phyloP scores from a whole-genome alignment of 2,888 invertebrate species.

The Synergus laeviventris region DNA sequence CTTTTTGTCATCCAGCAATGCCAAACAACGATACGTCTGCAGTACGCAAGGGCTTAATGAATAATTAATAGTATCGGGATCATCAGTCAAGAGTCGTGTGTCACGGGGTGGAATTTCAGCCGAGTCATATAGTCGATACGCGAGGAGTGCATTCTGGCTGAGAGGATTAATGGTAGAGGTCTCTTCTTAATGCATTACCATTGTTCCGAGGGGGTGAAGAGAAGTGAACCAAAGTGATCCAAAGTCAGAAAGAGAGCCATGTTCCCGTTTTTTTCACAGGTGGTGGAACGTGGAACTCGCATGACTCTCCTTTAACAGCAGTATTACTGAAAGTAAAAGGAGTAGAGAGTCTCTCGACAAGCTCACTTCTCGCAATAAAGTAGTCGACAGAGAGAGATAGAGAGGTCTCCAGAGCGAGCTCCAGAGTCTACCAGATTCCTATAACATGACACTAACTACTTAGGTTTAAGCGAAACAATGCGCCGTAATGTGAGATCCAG shows the following conservation, averaged over 20 bases:
- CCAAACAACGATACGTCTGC: constrained; percentile 51
- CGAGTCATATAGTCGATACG: constrained; percentile 52
- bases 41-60: constrained; percentile 53
- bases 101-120: constrained; percentile 55
- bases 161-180: constrained; percentile 51
- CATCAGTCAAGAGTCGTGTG: constrained; percentile 56
- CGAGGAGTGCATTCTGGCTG: constrained; percentile 49
- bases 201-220: constrained; percentile 47
- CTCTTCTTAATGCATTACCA: constrained; percentile 49
- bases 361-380: constrained; percentile 51
- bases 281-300: constrained; percentile 20
- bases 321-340: constrained; percentile 58
- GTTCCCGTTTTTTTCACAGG: constrained; percentile 40
- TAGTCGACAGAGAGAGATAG: constrained; percentile 21
- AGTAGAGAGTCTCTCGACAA: constrained; percentile 48
- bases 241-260: constrained; percentile 2
- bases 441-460: constrained; percentile 67
- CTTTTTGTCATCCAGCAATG: constrained; percentile 47
- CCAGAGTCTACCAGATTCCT: constrained; percentile 43
- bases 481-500: constrained; percentile 67
- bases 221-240: not conserved
- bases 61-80: constrained; percentile 55
- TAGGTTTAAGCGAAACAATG: constrained; percentile 68
- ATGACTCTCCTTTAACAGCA: not conserved
- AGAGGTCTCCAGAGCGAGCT: not conserved